Conservation (phyloP, 2,113 vertebrate genomes). For the Stegastes partitus region DNA sequence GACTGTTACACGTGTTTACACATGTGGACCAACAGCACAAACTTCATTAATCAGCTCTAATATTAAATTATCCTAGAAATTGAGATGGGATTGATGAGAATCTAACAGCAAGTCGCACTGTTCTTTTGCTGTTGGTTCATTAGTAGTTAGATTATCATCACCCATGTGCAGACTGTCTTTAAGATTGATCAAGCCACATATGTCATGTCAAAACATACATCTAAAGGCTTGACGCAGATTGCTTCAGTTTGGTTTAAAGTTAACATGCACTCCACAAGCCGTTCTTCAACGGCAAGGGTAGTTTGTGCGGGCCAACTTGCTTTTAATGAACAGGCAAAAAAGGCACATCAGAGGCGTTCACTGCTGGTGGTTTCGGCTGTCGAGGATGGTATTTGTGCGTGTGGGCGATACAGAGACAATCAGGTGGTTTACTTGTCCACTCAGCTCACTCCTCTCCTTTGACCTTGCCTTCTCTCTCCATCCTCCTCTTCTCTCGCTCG, state of each 20-base stretch:
- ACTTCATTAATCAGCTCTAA: too few relatives aligned
- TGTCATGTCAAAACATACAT: too few relatives aligned
- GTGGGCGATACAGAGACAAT: slow-evolving; percentile 35
- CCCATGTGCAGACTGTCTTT: too few relatives aligned
- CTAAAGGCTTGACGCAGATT: neutral
- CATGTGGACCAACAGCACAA: too few relatives aligned
- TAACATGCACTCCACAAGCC: neutral
- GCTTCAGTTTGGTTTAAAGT: neutral
- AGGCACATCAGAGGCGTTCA: neutral
- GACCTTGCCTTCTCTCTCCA: slow-evolving; percentile 71
- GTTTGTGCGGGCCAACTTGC: neutral
- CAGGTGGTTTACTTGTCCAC: slow-evolving; percentile 60
- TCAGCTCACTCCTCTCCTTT: slow-evolving; percentile 75
- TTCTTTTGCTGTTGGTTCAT: too few relatives aligned
- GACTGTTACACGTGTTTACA: too few relatives aligned
- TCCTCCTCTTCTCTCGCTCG: slow-evolving; percentile 27
- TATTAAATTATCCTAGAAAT: too few relatives aligned
- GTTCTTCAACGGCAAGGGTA: neutral
- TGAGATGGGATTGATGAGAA: too few relatives aligned
- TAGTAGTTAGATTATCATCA: too few relatives aligned
- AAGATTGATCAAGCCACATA: too few relatives aligned
- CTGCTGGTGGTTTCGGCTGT: slow-evolving; percentile 10
- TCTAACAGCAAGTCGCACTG: too few relatives aligned
- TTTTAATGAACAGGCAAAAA: neutral
- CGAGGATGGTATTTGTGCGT: neutral